Evolutionary conservation across 2,797 vertebrate species (phyloP), one percentile per base, ranked within the genome.

Genomic region (Antennarius maculatus): DNA sequence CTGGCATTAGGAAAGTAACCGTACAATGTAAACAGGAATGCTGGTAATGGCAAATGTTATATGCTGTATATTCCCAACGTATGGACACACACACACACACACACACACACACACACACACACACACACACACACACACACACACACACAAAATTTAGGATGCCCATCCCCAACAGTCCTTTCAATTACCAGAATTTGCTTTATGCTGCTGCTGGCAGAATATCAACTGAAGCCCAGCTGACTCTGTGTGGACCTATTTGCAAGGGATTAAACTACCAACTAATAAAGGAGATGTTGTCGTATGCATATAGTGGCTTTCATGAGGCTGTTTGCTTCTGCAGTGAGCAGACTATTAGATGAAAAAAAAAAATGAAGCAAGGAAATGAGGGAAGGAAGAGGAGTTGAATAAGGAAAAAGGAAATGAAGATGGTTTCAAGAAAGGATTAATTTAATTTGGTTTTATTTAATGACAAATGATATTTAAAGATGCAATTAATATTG

Each of bases 171-270:
- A 13, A 14, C 8, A 29, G 85, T 61, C 79, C 75, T 85, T 82
- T 89, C 86, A 88, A 87, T 91, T 88, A 89, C 75, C 55, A 69
- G 72, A 84, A 81, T 85, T 74, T 84, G 86, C 84, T 91, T 90
- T 87, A 76, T 81, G 75, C 74, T 74, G 57, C 75, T 53, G 65
- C 77, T 64, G 79, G 78, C 76, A 79, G 82, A 79, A 82, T 80
- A 82, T 81, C 78, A 76, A 67, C 66, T 50, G 71, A 76, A 66
- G 64, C 71, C 69, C 57, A 52, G 23, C 72, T 51, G 69, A 78
- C 50, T 87, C 76, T 75, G 72, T 75, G 63, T 46, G 70, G 79
- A 78, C 68, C 70, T 83, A 80, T 86, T 87, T 82, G 77, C 69
- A 67, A 63, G 62, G 76, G 84, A 90, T 88, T 89, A 88, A 68